Evolutionary conservation across 2,888 invertebrate genomes (phyloP).

Genomic region (Melipona bicolor): DNA sequence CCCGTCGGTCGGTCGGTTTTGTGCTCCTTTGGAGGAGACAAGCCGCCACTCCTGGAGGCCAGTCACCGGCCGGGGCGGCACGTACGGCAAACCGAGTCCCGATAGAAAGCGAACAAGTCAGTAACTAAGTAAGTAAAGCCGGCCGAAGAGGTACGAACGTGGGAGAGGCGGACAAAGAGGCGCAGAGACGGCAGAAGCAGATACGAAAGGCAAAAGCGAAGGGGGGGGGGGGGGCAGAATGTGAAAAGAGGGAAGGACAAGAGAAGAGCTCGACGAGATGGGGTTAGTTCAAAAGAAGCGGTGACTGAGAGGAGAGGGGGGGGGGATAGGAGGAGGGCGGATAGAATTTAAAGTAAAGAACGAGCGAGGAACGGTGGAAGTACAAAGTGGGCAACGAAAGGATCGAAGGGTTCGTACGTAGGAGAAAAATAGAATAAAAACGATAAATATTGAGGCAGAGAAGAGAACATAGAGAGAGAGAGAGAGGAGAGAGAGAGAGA

Average conservation of each 20-base stretch:
- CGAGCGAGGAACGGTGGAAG: background rate
- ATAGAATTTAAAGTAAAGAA: constrained; percentile 55
- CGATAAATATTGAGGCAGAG: constrained; percentile 24
- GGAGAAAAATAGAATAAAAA: constrained; percentile 16
- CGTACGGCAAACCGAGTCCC: constrained; percentile 55
- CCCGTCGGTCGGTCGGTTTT: constrained; percentile 62
- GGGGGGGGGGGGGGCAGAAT: background rate
- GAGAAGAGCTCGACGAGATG: no score
- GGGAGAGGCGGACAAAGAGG: constrained; percentile 56
- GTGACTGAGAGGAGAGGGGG: no score
- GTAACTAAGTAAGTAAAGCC: constrained; percentile 70
- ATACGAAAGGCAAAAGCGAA: background rate
- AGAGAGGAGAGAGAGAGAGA: background rate
- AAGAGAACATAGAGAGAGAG: no score
- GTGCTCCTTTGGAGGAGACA: constrained; percentile 70
- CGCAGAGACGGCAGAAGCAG: constrained; percentile 17
- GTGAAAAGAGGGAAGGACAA: no score
- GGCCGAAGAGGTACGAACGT: constrained; percentile 58
- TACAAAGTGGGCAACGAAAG: constrained; percentile 17
- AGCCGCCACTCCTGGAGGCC: constrained; percentile 62
- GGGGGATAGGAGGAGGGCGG: no score
- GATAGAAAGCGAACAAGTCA: constrained; percentile 63
- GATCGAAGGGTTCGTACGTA: constrained; percentile 19
- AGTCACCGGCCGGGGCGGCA: constrained; percentile 50
- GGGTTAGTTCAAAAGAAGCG: no score